Percentiles rank a stretch among this genome's conserved stretches.
phyloP scores from a whole-genome alignment of 1,140 invertebrate species.

The Sitophilus oryzae region DNA sequence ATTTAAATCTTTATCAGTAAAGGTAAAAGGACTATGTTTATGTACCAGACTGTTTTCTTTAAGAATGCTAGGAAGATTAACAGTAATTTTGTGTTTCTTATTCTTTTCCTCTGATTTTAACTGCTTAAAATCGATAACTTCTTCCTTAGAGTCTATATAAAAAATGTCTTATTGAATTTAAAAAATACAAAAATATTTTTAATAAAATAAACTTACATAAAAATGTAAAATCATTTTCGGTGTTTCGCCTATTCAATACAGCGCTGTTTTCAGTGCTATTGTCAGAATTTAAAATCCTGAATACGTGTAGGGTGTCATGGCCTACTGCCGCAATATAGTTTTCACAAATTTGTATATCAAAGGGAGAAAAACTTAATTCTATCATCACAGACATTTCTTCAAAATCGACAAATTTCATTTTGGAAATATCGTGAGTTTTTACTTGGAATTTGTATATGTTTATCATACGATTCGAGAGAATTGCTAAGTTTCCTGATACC shows the following conservation, averaged over 20 bases:
- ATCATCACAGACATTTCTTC: constrained; percentile 49
- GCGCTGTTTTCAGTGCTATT: constrained; percentile 6
- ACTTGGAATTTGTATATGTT: constrained; percentile 55
- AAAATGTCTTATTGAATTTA: too few species aligned
- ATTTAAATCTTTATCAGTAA: constrained; percentile 39
- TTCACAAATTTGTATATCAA: constrained; percentile 50
- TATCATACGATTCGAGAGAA: constrained; percentile 50
- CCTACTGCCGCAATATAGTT: constrained; percentile 55
- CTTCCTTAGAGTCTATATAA: constrained; percentile 30
- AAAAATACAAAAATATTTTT: not conserved
- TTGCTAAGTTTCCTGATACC: constrained; percentile 55
- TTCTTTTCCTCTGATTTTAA: constrained; percentile 33
- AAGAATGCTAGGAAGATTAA: constrained; percentile 40
- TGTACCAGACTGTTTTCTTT: constrained; percentile 42
- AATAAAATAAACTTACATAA: constrained; percentile 21
- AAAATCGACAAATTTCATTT: constrained; percentile 60
- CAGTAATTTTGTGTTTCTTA: constrained; percentile 32
- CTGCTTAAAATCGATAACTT: constrained; percentile 37
- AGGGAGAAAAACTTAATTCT: constrained; percentile 50
- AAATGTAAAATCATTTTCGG: constrained; percentile 27
- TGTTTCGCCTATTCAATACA: constrained; percentile 17
- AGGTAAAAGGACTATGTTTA: constrained; percentile 42
- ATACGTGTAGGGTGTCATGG: constrained; percentile 44
- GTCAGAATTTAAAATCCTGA: constrained; percentile 32
- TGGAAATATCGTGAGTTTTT: constrained; percentile 58